Evolutionary conservation across 2,888 invertebrate genomes (phyloP).

Genomic region (Lasius fuliginosus): DNA sequence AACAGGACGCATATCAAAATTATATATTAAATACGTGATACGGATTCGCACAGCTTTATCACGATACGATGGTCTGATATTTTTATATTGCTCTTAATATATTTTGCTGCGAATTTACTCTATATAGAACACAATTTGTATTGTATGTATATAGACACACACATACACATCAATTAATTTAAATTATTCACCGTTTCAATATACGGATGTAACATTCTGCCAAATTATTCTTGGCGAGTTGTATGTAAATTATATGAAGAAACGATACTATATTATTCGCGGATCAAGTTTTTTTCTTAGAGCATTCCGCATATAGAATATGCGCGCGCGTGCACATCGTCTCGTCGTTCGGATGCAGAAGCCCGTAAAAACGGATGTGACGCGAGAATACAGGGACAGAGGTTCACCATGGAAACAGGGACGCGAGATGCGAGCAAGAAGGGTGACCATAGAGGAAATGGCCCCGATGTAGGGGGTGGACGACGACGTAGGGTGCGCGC

Average conservation of each 20-base stretch:
- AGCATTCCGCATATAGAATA: background rate
- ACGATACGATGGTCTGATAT: background rate
- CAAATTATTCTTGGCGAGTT: slow-evolving; percentile 12
- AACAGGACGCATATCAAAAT: background rate
- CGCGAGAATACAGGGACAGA: slow-evolving; percentile 61
- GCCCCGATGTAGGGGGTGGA: slow-evolving; percentile 20
- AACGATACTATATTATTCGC: slow-evolving; percentile 1
- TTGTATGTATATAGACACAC: background rate
- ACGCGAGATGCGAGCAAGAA: slow-evolving; percentile 38
- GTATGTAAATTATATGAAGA: slow-evolving; percentile 18
- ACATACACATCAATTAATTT: background rate
- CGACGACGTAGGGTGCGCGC: background rate
- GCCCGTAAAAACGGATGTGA: slow-evolving; percentile 72
- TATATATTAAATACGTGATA: background rate
- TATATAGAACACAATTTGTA: background rate
- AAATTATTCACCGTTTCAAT: background rate
- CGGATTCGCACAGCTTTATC: background rate
- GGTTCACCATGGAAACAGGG: slow-evolving; percentile 62
- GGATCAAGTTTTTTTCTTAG: slow-evolving; percentile 18
- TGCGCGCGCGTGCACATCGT: background rate
- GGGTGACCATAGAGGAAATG: slow-evolving; percentile 52
- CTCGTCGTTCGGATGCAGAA: slow-evolving; percentile 61
- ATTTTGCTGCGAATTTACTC: background rate
- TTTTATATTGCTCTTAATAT: background rate
- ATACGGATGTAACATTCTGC: background rate